These are phyloP conservation scores for Hyperoodon ampullatus DNA, from an alignment of 2,113 vertebrate species.

Conservation along the genomic window DNA sequence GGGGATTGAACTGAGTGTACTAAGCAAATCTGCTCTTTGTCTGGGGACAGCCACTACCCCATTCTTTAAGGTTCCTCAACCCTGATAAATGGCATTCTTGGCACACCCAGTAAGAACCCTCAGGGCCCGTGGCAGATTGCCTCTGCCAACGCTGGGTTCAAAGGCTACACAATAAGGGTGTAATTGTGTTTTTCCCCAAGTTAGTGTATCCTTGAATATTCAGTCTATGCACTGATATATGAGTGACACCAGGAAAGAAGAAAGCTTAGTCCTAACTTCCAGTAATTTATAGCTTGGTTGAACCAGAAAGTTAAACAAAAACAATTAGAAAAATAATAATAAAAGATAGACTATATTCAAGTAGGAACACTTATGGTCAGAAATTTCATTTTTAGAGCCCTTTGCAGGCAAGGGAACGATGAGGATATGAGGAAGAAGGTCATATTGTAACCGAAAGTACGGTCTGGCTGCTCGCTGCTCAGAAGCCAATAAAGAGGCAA, in stretches of 20 bases:
- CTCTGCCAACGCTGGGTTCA: neutral
- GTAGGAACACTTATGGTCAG: neutral
- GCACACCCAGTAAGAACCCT: neutral
- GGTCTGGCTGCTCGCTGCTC: too few relatives aligned
- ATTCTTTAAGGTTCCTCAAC: neutral
- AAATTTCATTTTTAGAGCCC: neutral
- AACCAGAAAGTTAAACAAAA: too few relatives aligned
- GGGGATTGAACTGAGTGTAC: neutral
- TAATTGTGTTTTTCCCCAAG: too few relatives aligned
- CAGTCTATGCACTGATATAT: too few relatives aligned
- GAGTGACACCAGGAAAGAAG: too few relatives aligned
- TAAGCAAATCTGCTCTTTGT: neutral
- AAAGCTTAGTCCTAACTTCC: too few relatives aligned
- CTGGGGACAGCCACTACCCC: neutral
- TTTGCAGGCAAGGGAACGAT: neutral
- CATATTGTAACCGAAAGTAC: neutral
- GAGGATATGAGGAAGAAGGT: neutral
- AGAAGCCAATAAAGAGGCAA: too few relatives aligned
- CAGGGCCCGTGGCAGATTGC: neutral
- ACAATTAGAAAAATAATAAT: neutral
- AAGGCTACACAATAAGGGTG: too few relatives aligned
- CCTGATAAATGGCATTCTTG: neutral
- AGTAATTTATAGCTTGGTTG: too few relatives aligned
- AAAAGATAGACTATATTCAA: neutral
- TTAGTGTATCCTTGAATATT: too few relatives aligned